Evolutionary conservation across 2,888 invertebrate genomes (phyloP).

Genomic region (Tetanocera ferruginea): DNA sequence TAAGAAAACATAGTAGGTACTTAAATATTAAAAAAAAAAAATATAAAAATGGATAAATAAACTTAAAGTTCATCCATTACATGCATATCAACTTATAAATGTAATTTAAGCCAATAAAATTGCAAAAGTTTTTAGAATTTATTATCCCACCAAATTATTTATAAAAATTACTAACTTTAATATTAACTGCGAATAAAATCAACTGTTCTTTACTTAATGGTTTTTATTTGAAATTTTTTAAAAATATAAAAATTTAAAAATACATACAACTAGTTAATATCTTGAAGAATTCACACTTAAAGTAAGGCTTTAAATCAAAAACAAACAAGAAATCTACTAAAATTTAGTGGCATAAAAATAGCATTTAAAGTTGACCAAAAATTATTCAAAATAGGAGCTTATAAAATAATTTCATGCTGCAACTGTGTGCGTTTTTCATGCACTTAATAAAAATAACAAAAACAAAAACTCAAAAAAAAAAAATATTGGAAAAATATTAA

Average conservation of each 20-base stretch:
- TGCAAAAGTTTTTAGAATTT: conserved; percentile 21
- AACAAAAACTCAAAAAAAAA: conserved; percentile 8
- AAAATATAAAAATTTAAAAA: neutral
- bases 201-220: neutral
- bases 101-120: neutral
- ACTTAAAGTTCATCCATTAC: neutral
- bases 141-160: conserved; percentile 31
- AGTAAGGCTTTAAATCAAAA: conserved; percentile 7
- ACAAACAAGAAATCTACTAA: neutral
- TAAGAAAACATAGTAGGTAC: neutral
- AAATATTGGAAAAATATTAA: conserved; percentile 30
- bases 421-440: neutral
- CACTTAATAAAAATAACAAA: conserved; percentile 8
- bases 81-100: neutral
- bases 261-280: neutral
- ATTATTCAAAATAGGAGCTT: conserved; percentile 28
- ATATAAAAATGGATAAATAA: neutral
- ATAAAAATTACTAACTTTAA: neutral
- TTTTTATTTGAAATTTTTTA: neutral
- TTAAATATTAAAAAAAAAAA: neutral
- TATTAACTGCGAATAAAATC: neutral
- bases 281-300: neutral
- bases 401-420: conserved; percentile 27
- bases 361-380: conserved; percentile 30
- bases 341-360: neutral